Base-by-base conservation (phyloP, 2,113 vertebrate species). In the Pelmatolapia mariae region DNA sequence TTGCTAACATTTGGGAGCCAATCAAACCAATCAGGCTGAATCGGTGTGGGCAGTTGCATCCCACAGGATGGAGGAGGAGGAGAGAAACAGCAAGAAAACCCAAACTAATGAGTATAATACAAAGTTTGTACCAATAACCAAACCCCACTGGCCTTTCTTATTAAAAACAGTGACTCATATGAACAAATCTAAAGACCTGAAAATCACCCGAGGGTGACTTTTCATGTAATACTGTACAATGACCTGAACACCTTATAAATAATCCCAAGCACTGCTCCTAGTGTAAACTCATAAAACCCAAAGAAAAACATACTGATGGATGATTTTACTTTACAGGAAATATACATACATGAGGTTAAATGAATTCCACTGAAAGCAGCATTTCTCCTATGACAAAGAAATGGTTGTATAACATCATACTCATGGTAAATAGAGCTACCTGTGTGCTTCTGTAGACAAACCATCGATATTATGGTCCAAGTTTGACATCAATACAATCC, bases 281-380 rank as follows among this genome's bases (percentile, higher is more conserved):
- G 80, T 89, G 86, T 87, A 86, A 92, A 89, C 83, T 87, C 85
- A 33, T 19, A 73, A 81, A 86, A 81, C 78, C 57, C 57, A 84
- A 81, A 88, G 80, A 71, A 92, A 90, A 90, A 91, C 87, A 89
- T 87, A 78, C 13, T n/a, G 59, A 81, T 83, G 40, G 57, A 88
- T 47, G 85, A 26, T 87, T 68, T 90, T 87, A 81, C 86, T 94
- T 89, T 90, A 92, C 91, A 92, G 80, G 82, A 86, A 89, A 92
- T 87, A 82, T 86, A 91, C 92, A 91, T 86, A 89, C 84, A 76
- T 31, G 61, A 59, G 76, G 68, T 90, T 76, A 84, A 93, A 86
- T 71, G 86, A 95, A 93, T 94, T 63, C 87, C 93, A 94, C 73
- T 80, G 57, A 89, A 94, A 95, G 93, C 94, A 95, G 95, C 94